Conservation (phyloP, 1,140 invertebrate species). For the Aricia agestis region DNA sequence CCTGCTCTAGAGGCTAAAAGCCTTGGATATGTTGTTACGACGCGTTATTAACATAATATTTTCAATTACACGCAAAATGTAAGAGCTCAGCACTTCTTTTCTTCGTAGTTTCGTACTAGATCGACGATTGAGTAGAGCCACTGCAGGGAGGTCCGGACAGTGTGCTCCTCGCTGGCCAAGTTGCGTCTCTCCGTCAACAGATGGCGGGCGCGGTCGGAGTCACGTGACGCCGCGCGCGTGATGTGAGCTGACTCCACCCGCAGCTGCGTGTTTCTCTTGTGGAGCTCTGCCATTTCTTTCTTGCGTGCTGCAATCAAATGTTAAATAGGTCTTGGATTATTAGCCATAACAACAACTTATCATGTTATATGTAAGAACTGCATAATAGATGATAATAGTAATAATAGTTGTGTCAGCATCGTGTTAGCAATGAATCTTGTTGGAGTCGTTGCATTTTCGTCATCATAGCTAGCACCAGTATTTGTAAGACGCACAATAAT, state of each 20-base stretch:
- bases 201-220: conserved; percentile 50
- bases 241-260: conserved; percentile 52
- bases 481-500: too few relatives aligned
- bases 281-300: conserved; percentile 45
- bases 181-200: conserved; percentile 49
- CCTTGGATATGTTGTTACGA: not conserved
- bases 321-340: not conserved
- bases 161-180: conserved; percentile 45
- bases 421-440: too few relatives aligned
- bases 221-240: conserved; percentile 44
- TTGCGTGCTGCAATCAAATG: conserved; percentile 40
- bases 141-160: conserved; percentile 39
- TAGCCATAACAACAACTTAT: too few relatives aligned
- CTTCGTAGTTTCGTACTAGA: conserved; percentile 37
- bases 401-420: too few relatives aligned
- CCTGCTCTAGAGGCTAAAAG: too few relatives aligned
- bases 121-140: conserved; percentile 40
- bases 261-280: conserved; percentile 47
- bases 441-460: too few relatives aligned
- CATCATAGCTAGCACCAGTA: too few relatives aligned
- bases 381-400: too few relatives aligned
- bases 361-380: too few relatives aligned
- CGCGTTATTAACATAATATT: too few relatives aligned
- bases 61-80: too few relatives aligned
- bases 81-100: conserved; percentile 7